Evolutionary conservation across 1,140 invertebrate species (phyloP).

Genomic region (Philopotamus ludificatus): DNA sequence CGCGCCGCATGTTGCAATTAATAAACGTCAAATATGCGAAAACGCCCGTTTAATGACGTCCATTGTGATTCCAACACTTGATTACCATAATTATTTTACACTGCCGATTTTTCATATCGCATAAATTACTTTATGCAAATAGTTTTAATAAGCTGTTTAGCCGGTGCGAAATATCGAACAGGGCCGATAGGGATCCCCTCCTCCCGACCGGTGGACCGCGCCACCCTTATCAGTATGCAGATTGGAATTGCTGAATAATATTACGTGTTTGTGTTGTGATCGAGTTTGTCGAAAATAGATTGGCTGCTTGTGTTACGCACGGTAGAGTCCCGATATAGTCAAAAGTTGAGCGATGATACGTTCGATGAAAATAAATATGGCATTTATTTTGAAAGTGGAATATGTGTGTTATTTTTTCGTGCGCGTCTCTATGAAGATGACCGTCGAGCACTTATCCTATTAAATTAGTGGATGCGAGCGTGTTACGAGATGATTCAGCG

Average conservation of each 20-base stretch:
- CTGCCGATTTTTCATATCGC: neutral
- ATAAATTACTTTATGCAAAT: constrained; percentile 10
- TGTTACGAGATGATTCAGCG: constrained; percentile 25
- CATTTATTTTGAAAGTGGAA: too few species aligned
- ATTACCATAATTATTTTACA: neutral
- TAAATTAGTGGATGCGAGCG: too few species aligned
- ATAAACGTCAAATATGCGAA: too few species aligned
- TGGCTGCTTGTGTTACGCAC: constrained; percentile 10
- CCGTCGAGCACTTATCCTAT: too few species aligned
- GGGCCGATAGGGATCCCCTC: neutral
- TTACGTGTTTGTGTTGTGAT: constrained; percentile 3
- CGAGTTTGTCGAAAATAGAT: constrained; percentile 19
- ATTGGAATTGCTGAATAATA: constrained; percentile 21
- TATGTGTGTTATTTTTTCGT: too few species aligned
- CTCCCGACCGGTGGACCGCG: neutral
- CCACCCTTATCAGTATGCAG: constrained; percentile 34
- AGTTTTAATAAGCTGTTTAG: constrained; percentile 21
- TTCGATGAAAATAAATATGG: too few species aligned
- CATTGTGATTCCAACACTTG: neutral
- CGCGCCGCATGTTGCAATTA: too few species aligned
- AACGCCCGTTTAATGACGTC: constrained; percentile 1
- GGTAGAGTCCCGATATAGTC: too few species aligned
- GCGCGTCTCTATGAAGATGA: too few species aligned
- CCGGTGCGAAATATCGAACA: constrained; percentile 5
- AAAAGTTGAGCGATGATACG: too few species aligned